These are phyloP conservation scores for Acleris cristana DNA, from an alignment of 2,888 invertebrate species.

Conservation along the genomic window DNA sequence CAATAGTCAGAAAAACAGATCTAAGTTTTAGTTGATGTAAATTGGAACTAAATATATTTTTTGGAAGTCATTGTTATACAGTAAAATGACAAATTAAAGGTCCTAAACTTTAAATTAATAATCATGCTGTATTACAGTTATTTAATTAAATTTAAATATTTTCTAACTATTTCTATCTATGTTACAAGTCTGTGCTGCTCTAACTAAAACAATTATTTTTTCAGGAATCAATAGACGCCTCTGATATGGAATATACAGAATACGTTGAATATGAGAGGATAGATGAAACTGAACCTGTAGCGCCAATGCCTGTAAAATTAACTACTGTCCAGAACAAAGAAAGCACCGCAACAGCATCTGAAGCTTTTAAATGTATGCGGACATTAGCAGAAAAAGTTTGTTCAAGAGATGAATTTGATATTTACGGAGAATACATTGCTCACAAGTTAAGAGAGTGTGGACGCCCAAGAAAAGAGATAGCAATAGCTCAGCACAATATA, in stretches of 20 bases:
- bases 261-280: constrained; percentile 24
- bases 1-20: too few species aligned
- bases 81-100: too few species aligned
- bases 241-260: constrained; percentile 16
- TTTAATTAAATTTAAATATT: too few species aligned
- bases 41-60: too few species aligned
- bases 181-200: too few species aligned
- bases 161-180: too few species aligned
- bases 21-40: too few species aligned
- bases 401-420: constrained; percentile 30
- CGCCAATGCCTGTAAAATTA: background rate
- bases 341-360: constrained; percentile 12
- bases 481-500: constrained; percentile 33
- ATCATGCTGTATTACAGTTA: too few species aligned
- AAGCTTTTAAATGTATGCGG: constrained; percentile 33
- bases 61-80: too few species aligned
- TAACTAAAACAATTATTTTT: background rate
- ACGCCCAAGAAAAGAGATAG: constrained; percentile 24
- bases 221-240: constrained; percentile 1
- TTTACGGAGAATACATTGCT: constrained; percentile 34
- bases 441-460: constrained; percentile 27
- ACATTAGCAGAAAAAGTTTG: constrained; percentile 30
- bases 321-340: constrained; percentile 2
- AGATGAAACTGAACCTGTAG: constrained; percentile 7
- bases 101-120: too few species aligned